Percentiles rank a stretch among this genome's conserved stretches.
Conservation (phyloP, 2,888 invertebrate species). For the Hermodice carunculata region DNA sequence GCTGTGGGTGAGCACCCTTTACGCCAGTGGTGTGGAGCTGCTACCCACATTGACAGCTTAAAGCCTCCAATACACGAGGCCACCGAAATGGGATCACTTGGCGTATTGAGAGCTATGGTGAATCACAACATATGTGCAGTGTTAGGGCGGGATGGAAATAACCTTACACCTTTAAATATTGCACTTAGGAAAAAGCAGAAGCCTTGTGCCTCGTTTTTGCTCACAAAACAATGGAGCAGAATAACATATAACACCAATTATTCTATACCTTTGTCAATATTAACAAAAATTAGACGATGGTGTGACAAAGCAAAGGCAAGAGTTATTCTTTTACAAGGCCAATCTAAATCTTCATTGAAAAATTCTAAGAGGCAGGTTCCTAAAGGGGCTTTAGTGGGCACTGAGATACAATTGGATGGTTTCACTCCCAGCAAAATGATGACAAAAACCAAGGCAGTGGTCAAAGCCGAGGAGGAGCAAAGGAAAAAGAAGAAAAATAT, state of each 20-base stretch:
- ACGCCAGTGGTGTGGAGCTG: slow-evolving; percentile 29
- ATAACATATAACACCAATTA: slow-evolving; percentile 53
- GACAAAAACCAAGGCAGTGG: slow-evolving; percentile 10
- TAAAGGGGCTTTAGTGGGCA: slow-evolving; percentile 34
- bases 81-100: slow-evolving; percentile 62
- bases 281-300: slow-evolving; percentile 62
- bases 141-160: slow-evolving; percentile 63
- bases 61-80: slow-evolving; percentile 66
- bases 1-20: slow-evolving; percentile 64
- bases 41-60: slow-evolving; percentile 54
- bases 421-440: slow-evolving; percentile 25
- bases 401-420: slow-evolving; percentile 38
- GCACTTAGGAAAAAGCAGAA: slow-evolving; percentile 61
- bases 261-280: slow-evolving; percentile 57
- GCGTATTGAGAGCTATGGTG: slow-evolving; percentile 62
- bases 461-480: background rate
- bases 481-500: background rate
- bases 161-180: slow-evolving; percentile 62
- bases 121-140: slow-evolving; percentile 62
- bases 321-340: slow-evolving; percentile 51
- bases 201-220: slow-evolving; percentile 65
- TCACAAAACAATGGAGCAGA: slow-evolving; percentile 68
- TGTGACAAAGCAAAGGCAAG: slow-evolving; percentile 61
- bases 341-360: slow-evolving; percentile 57
- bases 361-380: slow-evolving; percentile 17